These are phyloP conservation scores for Papilio dardanus DNA, from an alignment of 1,140 invertebrate genomes.

Conservation along the genomic window DNA sequence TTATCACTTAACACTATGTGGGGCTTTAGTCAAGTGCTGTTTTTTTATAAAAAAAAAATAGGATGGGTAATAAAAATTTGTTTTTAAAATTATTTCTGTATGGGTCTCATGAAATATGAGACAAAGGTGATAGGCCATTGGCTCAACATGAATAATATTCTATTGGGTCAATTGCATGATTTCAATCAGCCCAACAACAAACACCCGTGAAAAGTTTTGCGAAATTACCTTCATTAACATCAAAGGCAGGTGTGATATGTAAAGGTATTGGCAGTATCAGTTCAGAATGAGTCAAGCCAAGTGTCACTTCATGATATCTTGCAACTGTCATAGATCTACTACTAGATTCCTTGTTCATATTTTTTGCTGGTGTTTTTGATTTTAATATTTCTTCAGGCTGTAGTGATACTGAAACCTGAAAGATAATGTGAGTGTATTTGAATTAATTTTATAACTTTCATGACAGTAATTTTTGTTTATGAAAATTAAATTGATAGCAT, in stretches of 20 bases:
- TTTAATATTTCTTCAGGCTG: constrained; percentile 94
- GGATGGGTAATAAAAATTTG: too few relatives aligned
- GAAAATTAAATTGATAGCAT: background rate
- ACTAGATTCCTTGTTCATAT: constrained; percentile 65
- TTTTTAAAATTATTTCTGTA: too few relatives aligned
- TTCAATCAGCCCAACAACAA: too few relatives aligned
- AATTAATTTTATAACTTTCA: background rate
- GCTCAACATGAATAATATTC: too few relatives aligned
- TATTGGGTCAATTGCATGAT: too few relatives aligned
- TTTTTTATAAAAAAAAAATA: too few relatives aligned
- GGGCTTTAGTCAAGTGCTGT: too few relatives aligned
- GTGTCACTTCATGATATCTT: constrained; percentile 96
- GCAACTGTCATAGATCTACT: constrained; percentile 85
- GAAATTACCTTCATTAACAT: constrained; percentile 89
- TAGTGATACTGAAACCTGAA: constrained; percentile 89
- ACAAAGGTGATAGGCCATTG: too few relatives aligned
- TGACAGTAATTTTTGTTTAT: background rate
- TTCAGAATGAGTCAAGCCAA: constrained; percentile 94
- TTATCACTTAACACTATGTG: too few relatives aligned
- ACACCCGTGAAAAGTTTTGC: background rate
- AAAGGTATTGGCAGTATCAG: constrained; percentile 96
- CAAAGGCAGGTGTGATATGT: constrained; percentile 96
- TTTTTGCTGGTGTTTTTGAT: constrained; percentile 73
- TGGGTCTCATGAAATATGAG: too few relatives aligned
- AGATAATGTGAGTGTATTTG: constrained; percentile 46